Base-by-base conservation (phyloP, 1,140 invertebrate genomes). In the Bombus terrestris region DNA sequence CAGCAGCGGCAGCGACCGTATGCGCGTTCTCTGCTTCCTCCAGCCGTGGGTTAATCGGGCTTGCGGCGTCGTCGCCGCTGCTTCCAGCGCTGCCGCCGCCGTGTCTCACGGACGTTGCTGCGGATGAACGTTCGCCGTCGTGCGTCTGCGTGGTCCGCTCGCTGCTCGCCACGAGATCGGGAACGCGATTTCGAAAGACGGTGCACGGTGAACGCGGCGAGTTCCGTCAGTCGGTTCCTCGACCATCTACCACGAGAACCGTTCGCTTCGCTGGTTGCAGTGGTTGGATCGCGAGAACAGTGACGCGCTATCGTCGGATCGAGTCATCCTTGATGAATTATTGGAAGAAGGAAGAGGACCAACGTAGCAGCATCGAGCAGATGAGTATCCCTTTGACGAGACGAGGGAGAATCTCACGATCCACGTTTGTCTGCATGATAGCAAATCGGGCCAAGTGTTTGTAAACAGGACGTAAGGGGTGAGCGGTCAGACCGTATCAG, bases 301-400 rank as follows among this genome's bases (percentile, higher is more conserved):
- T 13, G 59, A n/a, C 28, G 59, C 59, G 59, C 10, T n/a, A 53
- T 53, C 47, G 47, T 22, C 59, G 10, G 1, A 5, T 62, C 28
- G 10, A 2, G 28, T n/a, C 28, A 5, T 62, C 59, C 28, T 5
- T 0, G 28, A 62, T 0, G 59, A n/a, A 62, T n/a, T n/a, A 13
- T n/a, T 0, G 22, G 39, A 72, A 8, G 39, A 10, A 53, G 13
- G 12, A 72, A 18, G 35, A 25, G 39, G 39, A 71, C 1, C 13
- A 1, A 15, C 4, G 18, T 22, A 15, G 28, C 81, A 78, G 71
- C 35, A 76, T 9, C 35, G 35, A 85, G 35, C 88, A 89, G 88
- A 89, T 89, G 88, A 89, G 88, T 89, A 89, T 71, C 81, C 64
- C 62, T 84, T 86, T 76, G 88, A 83, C 68, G 47, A 80, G 72